Conservation (phyloP, 2,113 vertebrate genomes). For the Montifringilla adamsi region DNA sequence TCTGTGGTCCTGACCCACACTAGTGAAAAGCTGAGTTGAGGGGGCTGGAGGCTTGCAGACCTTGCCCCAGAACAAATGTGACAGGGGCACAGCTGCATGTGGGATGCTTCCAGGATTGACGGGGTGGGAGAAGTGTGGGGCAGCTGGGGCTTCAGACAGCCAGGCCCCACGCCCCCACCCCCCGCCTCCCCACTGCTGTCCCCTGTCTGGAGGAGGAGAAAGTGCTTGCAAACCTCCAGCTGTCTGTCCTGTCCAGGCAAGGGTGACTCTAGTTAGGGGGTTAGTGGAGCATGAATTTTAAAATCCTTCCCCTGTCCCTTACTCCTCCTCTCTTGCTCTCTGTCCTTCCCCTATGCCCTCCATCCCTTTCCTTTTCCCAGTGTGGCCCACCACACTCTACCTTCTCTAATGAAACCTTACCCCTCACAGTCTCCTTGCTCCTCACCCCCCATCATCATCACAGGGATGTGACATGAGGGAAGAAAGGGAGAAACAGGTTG, state of each 20-base stretch:
- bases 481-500: background rate
- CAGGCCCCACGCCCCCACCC: background rate
- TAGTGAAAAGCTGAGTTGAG: background rate
- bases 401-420: background rate
- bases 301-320: background rate
- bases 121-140: background rate
- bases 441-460: background rate
- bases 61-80: background rate
- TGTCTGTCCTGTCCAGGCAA: background rate
- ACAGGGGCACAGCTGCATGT: fast-evolving
- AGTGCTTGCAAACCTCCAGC: background rate
- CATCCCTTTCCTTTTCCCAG: background rate
- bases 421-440: background rate
- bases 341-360: background rate
- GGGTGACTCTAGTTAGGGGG: background rate
- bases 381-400: fast-evolving
- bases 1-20: background rate
- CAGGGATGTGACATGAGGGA: background rate
- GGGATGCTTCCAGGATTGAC: background rate
- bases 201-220: background rate
- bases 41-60: background rate
- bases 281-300: background rate
- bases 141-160: background rate
- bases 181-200: background rate
- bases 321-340: background rate